Base-by-base conservation (phyloP, 2,888 invertebrate species). In the Sabatieria punctata region DNA sequence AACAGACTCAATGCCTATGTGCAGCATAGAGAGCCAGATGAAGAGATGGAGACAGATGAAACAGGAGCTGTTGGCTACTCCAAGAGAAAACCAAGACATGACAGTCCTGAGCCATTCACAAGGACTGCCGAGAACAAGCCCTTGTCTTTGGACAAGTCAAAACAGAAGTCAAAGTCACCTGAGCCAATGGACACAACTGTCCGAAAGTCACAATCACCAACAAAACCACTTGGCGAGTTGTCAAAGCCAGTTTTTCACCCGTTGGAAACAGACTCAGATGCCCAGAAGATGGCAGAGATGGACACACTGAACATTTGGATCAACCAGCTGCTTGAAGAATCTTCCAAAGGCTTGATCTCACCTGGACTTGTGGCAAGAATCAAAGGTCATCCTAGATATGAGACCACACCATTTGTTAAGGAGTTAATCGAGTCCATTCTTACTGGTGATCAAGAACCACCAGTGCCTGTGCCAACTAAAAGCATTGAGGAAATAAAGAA, bases 261-360 rank as follows among this genome's bases (percentile, higher is more conserved):
- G n/a, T n/a, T n/a, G n/a, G n/a, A n/a, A n/a, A n/a, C n/a, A n/a
- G n/a, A n/a, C n/a, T n/a, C n/a, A n/a, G n/a, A n/a, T n/a, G n/a
- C n/a, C n/a, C n/a, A n/a, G n/a, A n/a, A n/a, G n/a, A n/a, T n/a
- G n/a, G n/a, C n/a, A n/a, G 45, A 39, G 23, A 23, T 33, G 3
- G 46, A 46, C 25, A 33, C 39, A 15, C 26, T 46, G 19, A 46
- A 46, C 36, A 24, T 22, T 35, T 36, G 43, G 23, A 41, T 51
- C 26, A 47, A 49, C 27, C 46, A 51, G 25, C 19, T 51, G 24
- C 21, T 51, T 19, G 49, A 51, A 23, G 49, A 38, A 21, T 33
- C 49, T 1, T 44, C 33, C 15, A 3, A 18, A n/a, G 49, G 51
- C 22, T 26, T 13, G 2, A 37, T 51, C 1, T 15, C 41, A 13